Percentiles rank a stretch among this genome's conserved stretches.
phyloP scores from a whole-genome alignment of 2,113 vertebrate genomes.

The Antigone vipio region DNA sequence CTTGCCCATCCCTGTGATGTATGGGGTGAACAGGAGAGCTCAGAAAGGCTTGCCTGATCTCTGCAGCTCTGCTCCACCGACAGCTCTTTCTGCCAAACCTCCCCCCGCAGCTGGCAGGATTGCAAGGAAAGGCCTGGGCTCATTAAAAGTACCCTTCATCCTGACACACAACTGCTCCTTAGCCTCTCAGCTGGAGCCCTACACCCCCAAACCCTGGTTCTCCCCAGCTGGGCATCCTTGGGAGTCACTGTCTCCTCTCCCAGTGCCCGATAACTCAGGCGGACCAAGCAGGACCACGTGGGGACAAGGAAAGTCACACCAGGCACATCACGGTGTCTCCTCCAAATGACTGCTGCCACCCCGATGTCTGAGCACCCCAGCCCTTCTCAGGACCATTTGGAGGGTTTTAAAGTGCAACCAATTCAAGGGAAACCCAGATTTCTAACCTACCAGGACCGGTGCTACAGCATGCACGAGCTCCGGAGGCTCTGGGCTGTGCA shows the following conservation, averaged over 20 bases:
- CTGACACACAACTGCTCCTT: not conserved
- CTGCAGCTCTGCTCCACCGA: not conserved
- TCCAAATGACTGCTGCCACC: not conserved
- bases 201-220: not conserved
- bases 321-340: rapidly evolving
- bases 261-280: not conserved
- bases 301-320: not conserved
- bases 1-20: rapidly evolving
- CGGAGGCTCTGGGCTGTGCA: not conserved
- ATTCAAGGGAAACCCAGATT: not conserved
- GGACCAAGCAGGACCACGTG: not conserved
- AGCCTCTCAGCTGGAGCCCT: not conserved
- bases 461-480: not conserved
- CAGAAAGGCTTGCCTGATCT: not conserved
- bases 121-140: not conserved
- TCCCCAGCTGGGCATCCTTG: not conserved
- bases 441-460: not conserved
- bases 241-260: not conserved
- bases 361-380: not conserved
- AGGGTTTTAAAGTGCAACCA: not conserved
- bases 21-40: not conserved
- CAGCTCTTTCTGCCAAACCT: not conserved
- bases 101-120: not conserved
- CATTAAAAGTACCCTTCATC: not conserved
- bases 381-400: not conserved